Percentiles rank a stretch among this genome's conserved stretches.
These are phyloP conservation scores for Brachionus rotundiformis DNA, from an alignment of 1,140 invertebrate genomes.

Conservation along the genomic window DNA sequence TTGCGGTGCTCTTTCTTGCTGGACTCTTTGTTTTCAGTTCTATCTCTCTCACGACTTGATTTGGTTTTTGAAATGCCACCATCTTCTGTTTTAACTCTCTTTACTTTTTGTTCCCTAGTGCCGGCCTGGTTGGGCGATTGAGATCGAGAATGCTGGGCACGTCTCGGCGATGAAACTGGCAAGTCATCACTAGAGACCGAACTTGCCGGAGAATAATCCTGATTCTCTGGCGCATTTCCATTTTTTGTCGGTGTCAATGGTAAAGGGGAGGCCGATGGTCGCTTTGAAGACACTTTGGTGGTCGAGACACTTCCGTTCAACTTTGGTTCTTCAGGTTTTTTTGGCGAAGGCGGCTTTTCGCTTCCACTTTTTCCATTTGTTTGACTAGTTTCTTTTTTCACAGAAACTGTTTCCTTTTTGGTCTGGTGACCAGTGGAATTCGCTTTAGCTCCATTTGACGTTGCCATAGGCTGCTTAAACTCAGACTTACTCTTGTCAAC, in stretches of 20 bases:
- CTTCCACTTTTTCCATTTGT: conserved; percentile 1
- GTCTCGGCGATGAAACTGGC: conserved; percentile 1
- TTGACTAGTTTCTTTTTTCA: conserved; percentile 18
- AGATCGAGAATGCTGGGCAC: conserved; percentile 24
- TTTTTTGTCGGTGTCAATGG: conserved; percentile 35
- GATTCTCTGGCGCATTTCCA: background rate
- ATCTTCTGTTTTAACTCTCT: conserved; percentile 35
- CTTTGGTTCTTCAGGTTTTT: conserved; percentile 4
- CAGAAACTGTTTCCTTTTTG: background rate
- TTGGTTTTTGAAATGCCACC: background rate
- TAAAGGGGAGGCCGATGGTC: background rate
- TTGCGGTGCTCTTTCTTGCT: conserved; percentile 49
- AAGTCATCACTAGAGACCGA: conserved; percentile 41
- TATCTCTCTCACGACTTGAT: conserved; percentile 42
- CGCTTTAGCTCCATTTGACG: background rate
- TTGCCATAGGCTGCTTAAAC: background rate
- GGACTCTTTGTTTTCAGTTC: conserved; percentile 4
- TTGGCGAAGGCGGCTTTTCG: background rate
- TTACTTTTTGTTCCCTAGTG: background rate
- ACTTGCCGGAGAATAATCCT: conserved; percentile 35
- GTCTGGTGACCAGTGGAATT: background rate
- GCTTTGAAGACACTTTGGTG: background rate
- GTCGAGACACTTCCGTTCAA: background rate
- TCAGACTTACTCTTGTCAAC: background rate
- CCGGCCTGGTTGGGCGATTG: background rate